These are phyloP conservation scores for Brachionus plicatilis DNA, from an alignment of 1,140 invertebrate species.

Conservation along the genomic window DNA sequence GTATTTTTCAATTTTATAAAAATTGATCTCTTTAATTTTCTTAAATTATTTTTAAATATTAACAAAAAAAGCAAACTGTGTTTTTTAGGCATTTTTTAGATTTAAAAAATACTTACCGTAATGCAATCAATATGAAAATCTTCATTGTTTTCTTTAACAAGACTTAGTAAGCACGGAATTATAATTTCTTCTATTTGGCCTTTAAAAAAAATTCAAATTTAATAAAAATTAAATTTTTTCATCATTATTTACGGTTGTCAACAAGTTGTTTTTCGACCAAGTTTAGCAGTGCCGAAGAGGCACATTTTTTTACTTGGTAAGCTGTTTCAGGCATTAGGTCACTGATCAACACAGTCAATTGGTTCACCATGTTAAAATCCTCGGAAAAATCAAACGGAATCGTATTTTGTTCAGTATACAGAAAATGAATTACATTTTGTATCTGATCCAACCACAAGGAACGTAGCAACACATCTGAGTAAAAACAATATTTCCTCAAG, in stretches of 20 bases:
- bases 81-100: not conserved
- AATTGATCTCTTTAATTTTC: not conserved
- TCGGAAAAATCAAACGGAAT: conserved; percentile 8
- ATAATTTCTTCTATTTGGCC: conserved; percentile 38
- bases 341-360: not conserved
- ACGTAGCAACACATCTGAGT: conserved; percentile 31
- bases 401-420: not conserved
- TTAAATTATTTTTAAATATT: not conserved
- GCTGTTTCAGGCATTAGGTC: conserved; percentile 24
- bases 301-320: conserved; percentile 38
- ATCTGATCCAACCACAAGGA: conserved; percentile 34
- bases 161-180: conserved; percentile 17
- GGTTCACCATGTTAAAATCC: conserved; percentile 17
- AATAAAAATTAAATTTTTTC: not conserved
- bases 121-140: conserved; percentile 40
- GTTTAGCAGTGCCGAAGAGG: not conserved
- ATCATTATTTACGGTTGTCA: not conserved
- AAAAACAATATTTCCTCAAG: conserved; percentile 31
- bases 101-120: not conserved
- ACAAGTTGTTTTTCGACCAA: conserved; percentile 15
- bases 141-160: conserved; percentile 38
- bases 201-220: not conserved
- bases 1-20: not conserved
- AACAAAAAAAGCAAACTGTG: too few species aligned
- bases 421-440: conserved; percentile 35